Evolutionary conservation across 2,797 vertebrate species (phyloP), one percentile per base, ranked within the genome.

Genomic region (Florisuga fusca): DNA sequence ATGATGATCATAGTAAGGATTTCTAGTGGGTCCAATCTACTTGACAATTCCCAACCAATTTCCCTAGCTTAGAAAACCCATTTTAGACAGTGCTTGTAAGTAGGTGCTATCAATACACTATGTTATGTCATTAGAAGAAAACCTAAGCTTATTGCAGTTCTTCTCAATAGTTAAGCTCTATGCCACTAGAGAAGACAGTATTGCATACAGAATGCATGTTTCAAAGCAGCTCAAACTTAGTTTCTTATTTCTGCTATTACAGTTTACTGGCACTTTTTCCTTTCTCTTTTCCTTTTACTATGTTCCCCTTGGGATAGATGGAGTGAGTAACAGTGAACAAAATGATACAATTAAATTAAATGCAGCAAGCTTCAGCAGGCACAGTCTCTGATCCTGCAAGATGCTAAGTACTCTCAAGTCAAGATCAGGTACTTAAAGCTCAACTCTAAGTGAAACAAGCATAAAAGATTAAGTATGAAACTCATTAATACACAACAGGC

Each of bases 291-390:
- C 57, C 86, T 94, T 94, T 48, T 43, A 17, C 48, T 58, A 45
- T 62, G 78, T 83, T 92, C 69, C 92, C 72, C 75, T 58, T 84
- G 87, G 75, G 84, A 96, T 23, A 93, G 72, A 79, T 57, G 58
- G 68, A 94, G 84, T 68, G 78, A 90, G 84, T 89, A 95, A 85
- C 78, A 93, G 87, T 89, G 90, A 95, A 91, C 89, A 89, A 93
- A 95, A 93, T n/a, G 23, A 87, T 72, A 89, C 84, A 92, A 95
- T 92, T 94, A 87, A 95, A 95, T 90, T 87, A 95, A 95, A 95
- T 27, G 81, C 78, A 90, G 84, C 41, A 91, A 94, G 90, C 90
- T 80, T 83, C 41, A 1, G 67, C 90, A 95, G 84, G 69, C 94
- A 87, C 75, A 80, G 8, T 38, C 92, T 84, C 73, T 68, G 86